A percentile compares a stretch with the other conserved stretches of the same genome.
Conservation (phyloP, 2,888 invertebrate species). For the Tenthredo mesomela region DNA sequence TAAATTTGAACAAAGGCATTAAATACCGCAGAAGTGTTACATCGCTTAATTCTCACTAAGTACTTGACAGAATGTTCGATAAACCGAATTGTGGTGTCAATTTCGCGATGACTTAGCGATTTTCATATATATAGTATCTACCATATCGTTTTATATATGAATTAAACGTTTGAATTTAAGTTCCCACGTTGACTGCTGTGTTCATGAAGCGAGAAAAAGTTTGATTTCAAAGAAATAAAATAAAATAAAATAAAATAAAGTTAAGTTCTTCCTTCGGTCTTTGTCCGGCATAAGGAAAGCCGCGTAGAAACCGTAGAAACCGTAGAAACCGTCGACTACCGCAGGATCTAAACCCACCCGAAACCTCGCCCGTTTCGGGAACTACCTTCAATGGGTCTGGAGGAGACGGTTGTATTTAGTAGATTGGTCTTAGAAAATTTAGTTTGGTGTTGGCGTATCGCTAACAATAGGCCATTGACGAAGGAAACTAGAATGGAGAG, state of each 20-base stretch:
- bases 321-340: neutral
- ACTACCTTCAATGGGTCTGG: constrained; percentile 43
- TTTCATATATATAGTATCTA: neutral
- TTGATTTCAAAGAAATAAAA: neutral
- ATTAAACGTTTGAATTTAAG: constrained; percentile 8
- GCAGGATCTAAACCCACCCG: neutral
- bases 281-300: constrained; percentile 34
- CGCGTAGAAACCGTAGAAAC: constrained; percentile 21
- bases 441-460: constrained; percentile 48
- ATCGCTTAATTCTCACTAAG: neutral
- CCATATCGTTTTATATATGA: neutral
- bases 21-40: neutral
- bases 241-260: neutral
- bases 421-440: constrained; percentile 45
- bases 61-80: constrained; percentile 9
- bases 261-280: constrained; percentile 10
- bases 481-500: constrained; percentile 41
- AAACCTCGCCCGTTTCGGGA: constrained; percentile 24
- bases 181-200: constrained; percentile 31
- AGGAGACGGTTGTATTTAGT: constrained; percentile 26
- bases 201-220: neutral
- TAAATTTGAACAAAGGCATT: constrained; percentile 10
- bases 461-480: constrained; percentile 49
- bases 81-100: neutral
- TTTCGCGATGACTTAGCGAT: constrained; percentile 22